Base-by-base conservation (phyloP, 1,140 invertebrate genomes). In the Drosophila obscura region DNA sequence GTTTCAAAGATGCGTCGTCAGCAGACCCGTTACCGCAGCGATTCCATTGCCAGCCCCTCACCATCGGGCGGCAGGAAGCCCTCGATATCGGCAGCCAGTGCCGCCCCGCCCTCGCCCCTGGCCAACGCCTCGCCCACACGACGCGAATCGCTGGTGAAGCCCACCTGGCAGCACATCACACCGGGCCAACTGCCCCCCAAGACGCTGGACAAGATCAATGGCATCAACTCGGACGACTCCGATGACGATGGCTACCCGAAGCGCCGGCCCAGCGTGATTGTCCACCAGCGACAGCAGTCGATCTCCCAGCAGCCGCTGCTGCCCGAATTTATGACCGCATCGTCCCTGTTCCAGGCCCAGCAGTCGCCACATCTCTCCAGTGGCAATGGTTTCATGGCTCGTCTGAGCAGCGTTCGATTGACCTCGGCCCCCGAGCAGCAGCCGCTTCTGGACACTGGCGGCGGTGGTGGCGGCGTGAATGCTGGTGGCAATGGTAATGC, bases 131-230 rank as follows among this genome's bases (percentile, higher is more conserved):
- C 90, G 31, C 68, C 83, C 6, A 77, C 73, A 5, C 80, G 91
- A 0, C 82, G 91, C 9, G 91, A 92, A 26, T 92, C 91, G 2
- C 52, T 92, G 63, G 90, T 92, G 9, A 92, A 92, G 57, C 91
- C 91, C 35, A 92, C 91, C 9, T 92, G 91, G 91, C 91, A 92
- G 73, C 84, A 92, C 44, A 92, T 92, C 9, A 89, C 81, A 0
- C 91, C 91, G 0, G 91, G 91, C 15, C 91, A 92, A 48, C 31
- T 91, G 63, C 87, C 88, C 6, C 58, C 78, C 4, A 91, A 90
- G 46, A 90, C 91, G n/a, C 64, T 92, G 66, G 87, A 90, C 61
- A 90, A 91, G 63, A 80, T 91, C 45, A 92, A 91, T 53, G 85
- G 81, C 64, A 91, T 91, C 44, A 73, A 69, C 43, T 87, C 83